Percentiles rank a stretch among this genome's conserved stretches.
Evolutionary conservation across 1,140 invertebrate genomes (phyloP).

Genomic region (Cyclargus thomasi): DNA sequence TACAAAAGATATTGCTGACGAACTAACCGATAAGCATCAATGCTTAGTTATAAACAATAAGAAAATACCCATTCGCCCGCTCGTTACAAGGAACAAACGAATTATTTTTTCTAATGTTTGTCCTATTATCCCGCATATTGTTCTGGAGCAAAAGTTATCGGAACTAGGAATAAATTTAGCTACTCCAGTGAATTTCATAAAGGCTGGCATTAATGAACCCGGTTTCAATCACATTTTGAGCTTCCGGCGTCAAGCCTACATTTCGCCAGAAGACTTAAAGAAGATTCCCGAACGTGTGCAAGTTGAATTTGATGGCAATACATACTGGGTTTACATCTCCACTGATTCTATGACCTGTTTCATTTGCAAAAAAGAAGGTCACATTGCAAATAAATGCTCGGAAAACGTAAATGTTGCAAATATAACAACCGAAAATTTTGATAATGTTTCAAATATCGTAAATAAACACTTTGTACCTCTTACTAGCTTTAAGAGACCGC

Average conservation of each 20-base stretch:
- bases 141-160: neutral
- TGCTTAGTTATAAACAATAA: neutral
- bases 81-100: neutral
- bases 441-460: neutral
- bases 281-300: constrained; percentile 20
- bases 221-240: constrained; percentile 1
- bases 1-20: constrained; percentile 3
- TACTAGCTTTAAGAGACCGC: neutral
- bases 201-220: constrained; percentile 5
- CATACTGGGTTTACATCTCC: constrained; percentile 26
- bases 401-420: neutral
- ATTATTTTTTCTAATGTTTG: constrained; percentile 19
- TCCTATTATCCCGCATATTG: constrained; percentile 13
- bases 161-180: neutral
- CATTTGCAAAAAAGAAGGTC: constrained; percentile 18
- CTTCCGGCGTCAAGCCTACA: constrained; percentile 13
- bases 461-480: neutral
- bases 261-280: constrained; percentile 20
- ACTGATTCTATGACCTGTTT: constrained; percentile 25
- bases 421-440: neutral
- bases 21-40: neutral
- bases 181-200: neutral
- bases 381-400: neutral
- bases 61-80: constrained; percentile 4
- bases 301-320: constrained; percentile 14